Evolutionary conservation across 2,888 invertebrate genomes (phyloP).

Genomic region (Sycophila texana): DNA sequence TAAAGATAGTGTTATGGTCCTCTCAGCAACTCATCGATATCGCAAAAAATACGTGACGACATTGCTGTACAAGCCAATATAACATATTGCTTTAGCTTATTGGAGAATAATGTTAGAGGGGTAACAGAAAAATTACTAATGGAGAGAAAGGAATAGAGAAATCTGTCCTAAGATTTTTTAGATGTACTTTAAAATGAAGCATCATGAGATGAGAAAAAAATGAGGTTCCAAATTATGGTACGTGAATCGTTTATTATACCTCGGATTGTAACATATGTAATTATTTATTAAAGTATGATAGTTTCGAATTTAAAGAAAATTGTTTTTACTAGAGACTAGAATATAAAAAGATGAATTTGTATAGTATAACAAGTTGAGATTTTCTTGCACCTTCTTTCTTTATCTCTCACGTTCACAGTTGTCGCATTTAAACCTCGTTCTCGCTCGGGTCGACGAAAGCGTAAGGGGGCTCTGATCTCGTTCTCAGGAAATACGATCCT

Average conservation of each 20-base stretch:
- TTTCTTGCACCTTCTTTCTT: conserved; percentile 23
- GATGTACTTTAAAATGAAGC: conserved; percentile 46
- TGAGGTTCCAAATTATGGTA: conserved; percentile 47
- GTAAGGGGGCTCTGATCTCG: conserved; percentile 69
- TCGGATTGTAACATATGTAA: conserved; percentile 57
- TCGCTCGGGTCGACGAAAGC: conserved; percentile 57
- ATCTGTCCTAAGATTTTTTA: conserved; percentile 52
- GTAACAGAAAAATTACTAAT: conserved; percentile 14
- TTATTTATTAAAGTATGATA: conserved; percentile 54
- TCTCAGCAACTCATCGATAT: conserved; percentile 98
- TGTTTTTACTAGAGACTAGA: conserved; percentile 54
- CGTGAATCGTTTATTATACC: conserved; percentile 54
- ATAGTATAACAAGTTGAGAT: conserved; percentile 31
- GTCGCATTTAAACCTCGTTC: conserved; percentile 42
- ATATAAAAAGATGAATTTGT: conserved; percentile 43
- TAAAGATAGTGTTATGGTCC: conserved; percentile 99
- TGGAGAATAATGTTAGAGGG: conserved; percentile 36
- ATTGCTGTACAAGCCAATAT: conserved; percentile 97
- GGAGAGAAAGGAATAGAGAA: conserved; percentile 43
- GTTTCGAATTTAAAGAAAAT: conserved; percentile 41
- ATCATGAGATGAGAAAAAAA: conserved; percentile 22
- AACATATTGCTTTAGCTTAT: conserved; percentile 68
- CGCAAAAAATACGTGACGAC: conserved; percentile 99
- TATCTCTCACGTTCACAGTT: conserved; percentile 3
- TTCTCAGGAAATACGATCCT: conserved; percentile 70